Base-by-base conservation (phyloP, 2,113 vertebrate genomes). In the Porphyrio hochstetteri region DNA sequence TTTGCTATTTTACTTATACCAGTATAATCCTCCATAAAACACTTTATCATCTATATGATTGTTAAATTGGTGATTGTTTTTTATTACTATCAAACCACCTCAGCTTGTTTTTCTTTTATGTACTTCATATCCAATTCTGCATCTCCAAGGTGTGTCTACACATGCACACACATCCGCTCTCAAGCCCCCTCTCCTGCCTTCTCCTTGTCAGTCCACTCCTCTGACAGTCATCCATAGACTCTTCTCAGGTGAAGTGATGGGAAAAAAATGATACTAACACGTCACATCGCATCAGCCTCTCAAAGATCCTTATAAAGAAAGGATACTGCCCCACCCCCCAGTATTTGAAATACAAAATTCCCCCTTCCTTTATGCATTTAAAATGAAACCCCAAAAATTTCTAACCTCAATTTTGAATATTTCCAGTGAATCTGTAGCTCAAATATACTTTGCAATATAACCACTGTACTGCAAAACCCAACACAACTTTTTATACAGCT, bases 121-220 rank as follows among this genome's bases (percentile, higher is more conserved):
- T 31, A 48, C 15, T 40, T 13, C 4, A 20, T 3, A 56, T 5
- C 8, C 35, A 52, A 0, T 21, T 28, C 10, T 20, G n/a, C 35
- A 21, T 6, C 10, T 13, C 36, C 28, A 8, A 53, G 19, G 60
- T 2, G 7, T 3, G 19, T 13, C 4, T 9, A 16, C 1, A 17
- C 16, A 9, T 3, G 46, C 31, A 16, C 24, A 5, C 52, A 52
- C 3, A 3, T 16, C n/a, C 1, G 0, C n/a, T 11, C 36, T 65
- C 57, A 79, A 72, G 31, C 36, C 25, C 64, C 10, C 14, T 31
- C 33, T 56, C 38, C 63, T n/a, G 83, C 42, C 36, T 36, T 16
- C 35, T 53, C 21, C 40, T 38, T 2, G 4, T 1, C 72, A 77
- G 17, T 3, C 38, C 42, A 4, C 29, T 84, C 59, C 74, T 74